Conservation (phyloP, 2,113 vertebrate genomes). For the Dipodomys stephensi region DNA sequence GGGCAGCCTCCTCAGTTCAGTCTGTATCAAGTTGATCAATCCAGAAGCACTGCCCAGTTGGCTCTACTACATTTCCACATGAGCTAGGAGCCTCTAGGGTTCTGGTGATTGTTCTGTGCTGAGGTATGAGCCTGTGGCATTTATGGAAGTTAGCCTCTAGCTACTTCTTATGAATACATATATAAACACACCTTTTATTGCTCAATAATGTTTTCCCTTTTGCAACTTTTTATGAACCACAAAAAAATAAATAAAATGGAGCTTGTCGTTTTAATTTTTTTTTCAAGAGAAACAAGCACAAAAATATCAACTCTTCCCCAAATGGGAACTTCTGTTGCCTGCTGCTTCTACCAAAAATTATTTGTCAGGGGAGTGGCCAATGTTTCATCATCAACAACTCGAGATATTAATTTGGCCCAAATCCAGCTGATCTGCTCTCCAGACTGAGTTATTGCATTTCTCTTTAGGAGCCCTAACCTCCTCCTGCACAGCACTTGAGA, state of each 20-base stretch:
- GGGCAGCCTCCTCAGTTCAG: neutral
- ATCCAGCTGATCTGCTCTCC: slow-evolving; percentile 51
- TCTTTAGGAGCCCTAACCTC: slow-evolving; percentile 54
- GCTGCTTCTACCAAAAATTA: slow-evolving; percentile 69
- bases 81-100: slow-evolving; percentile 57
- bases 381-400: slow-evolving; percentile 59
- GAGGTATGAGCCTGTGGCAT: slow-evolving; percentile 38
- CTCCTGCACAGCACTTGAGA: neutral
- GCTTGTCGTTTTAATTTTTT: slow-evolving; percentile 71
- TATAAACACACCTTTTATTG: slow-evolving; percentile 77
- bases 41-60: neutral
- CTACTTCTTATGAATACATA: slow-evolving; percentile 71
- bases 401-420: slow-evolving; percentile 72
- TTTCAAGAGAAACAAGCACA: slow-evolving; percentile 58
- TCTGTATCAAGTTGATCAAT: slow-evolving; percentile 18
- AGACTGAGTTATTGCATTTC: slow-evolving; percentile 45
- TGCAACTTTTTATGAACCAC: slow-evolving; percentile 73
- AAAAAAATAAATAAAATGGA: slow-evolving; percentile 61
- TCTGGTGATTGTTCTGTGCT: slow-evolving; percentile 47
- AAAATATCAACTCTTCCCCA: slow-evolving; percentile 63
- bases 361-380: slow-evolving; percentile 69
- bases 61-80: slow-evolving; percentile 29
- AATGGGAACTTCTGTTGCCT: slow-evolving; percentile 65
- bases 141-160: slow-evolving; percentile 62
- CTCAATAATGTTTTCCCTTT: slow-evolving; percentile 76